Evolutionary conservation across 2,797 vertebrate species (phyloP), one percentile per base, ranked within the genome.

Genomic region (Poecilia picta): DNA sequence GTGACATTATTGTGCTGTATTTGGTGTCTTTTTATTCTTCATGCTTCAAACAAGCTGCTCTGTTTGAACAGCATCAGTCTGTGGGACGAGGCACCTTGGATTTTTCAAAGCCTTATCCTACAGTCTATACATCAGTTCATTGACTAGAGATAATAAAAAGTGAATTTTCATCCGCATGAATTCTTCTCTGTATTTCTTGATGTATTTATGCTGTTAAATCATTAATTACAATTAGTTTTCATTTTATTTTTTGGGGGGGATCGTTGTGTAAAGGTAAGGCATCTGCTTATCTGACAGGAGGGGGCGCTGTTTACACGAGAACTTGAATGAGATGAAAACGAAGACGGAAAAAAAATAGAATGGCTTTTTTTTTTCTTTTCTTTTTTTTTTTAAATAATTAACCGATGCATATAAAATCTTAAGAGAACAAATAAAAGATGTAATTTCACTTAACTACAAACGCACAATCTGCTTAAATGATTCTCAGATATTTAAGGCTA

Each of bases 221-320:
- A 18, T 71, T 46, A n/a, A 71, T 70, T 15, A 70, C 10, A 23
- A 10, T 33, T 41, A n/a, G n/a, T 46, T 71, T 3, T 28, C 46
- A 28, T 28, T 28, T 25, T 28, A n/a, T 45, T n/a, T 16, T 13
- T 2, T 1, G 39, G 39, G 39, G 39, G 39, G 7, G 39, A 41
- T 31, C 7, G 4, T 36, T 20, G 36, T 28, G 23, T 45, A 16
- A 45, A 45, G 13, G 12, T 25, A 41, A 41, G 39, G 4, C 23
- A n/a, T 72, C 13, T 72, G 31, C 3, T 39, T 13, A 64, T n/a
- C 31, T 28, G 72, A 78, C 92, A 89, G 79, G 0, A 88, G 92
- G 77, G 49, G 92, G 90, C 86, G 84, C 85, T 90, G 77, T 74
- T 47, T 51, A 78, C 81, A 59, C 1, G 1, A 45, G 3, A 0